These are phyloP conservation scores for Zoanthus sociatus DNA, from an alignment of 92 coral and sea anemone genomes.

Conservation along the genomic window DNA sequence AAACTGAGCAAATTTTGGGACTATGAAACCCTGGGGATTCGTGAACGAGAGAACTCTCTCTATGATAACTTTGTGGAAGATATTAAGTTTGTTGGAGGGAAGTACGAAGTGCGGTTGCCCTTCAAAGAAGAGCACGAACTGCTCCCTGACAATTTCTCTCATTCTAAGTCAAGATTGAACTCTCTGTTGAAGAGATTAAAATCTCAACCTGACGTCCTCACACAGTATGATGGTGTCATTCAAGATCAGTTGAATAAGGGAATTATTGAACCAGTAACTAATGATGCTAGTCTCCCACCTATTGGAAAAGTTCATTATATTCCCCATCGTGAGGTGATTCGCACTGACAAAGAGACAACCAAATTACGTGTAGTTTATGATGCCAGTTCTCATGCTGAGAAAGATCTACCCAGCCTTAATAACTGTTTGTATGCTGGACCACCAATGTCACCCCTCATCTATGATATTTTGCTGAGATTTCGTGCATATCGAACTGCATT, in stretches of 20 bases:
- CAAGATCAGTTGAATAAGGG: slow-evolving; percentile 12
- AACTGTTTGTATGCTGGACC: slow-evolving; percentile 23
- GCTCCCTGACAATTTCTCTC: slow-evolving; percentile 61
- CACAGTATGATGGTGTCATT: slow-evolving; percentile 32
- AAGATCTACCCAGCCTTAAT: background rate
- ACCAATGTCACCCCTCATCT: slow-evolving; percentile 19
- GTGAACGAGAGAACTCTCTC: slow-evolving; percentile 21
- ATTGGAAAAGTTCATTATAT: slow-evolving; percentile 36
- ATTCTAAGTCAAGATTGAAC: background rate
- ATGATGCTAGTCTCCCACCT: background rate
- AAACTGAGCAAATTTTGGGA: slow-evolving; percentile 60
- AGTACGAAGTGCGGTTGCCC: slow-evolving; percentile 18
- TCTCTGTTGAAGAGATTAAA: slow-evolving; percentile 6
- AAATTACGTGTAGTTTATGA: background rate
- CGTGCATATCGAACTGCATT: background rate
- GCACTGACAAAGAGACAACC: background rate
- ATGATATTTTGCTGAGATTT: slow-evolving; percentile 16
- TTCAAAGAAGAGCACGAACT: slow-evolving; percentile 50
- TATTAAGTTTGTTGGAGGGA: slow-evolving; percentile 44
- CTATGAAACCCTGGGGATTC: slow-evolving; percentile 53
- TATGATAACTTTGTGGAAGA: slow-evolving; percentile 55
- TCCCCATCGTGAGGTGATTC: background rate
- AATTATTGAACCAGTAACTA: background rate
- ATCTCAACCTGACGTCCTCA: slow-evolving; percentile 14
- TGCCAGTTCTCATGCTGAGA: background rate